A percentile compares a stretch with the other conserved stretches of the same genome.
Evolutionary conservation across 2,888 invertebrate species (phyloP).

Genomic region (Biston betularia): DNA sequence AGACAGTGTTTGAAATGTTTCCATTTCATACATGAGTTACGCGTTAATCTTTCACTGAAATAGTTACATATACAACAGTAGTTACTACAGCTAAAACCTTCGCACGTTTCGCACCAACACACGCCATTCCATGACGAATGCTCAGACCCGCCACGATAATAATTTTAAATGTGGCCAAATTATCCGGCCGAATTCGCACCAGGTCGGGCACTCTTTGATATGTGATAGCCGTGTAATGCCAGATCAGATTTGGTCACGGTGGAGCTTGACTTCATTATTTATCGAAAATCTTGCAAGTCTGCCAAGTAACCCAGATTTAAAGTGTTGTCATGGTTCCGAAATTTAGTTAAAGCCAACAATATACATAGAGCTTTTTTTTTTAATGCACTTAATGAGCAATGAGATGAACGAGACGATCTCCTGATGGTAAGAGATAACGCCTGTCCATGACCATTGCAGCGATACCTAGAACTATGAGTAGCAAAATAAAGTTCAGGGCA

Average conservation of each 20-base stretch:
- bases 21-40: too few species aligned
- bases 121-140: slow-evolving; percentile 51
- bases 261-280: slow-evolving; percentile 33
- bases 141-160: slow-evolving; percentile 52
- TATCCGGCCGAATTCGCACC: slow-evolving; percentile 65
- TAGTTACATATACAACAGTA: background rate
- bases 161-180: slow-evolving; percentile 75
- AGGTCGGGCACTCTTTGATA: slow-evolving; percentile 64
- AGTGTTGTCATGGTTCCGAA: background rate
- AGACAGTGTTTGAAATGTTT: too few species aligned
- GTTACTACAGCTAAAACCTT: background rate
- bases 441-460: too few species aligned
- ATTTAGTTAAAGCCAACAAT: background rate
- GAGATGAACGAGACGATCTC: too few species aligned
- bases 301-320: slow-evolving; percentile 26
- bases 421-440: too few species aligned
- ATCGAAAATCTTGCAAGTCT: slow-evolving; percentile 23
- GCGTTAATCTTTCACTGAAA: too few species aligned
- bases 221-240: slow-evolving; percentile 64
- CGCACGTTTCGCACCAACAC: background rate
- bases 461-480: too few species aligned
- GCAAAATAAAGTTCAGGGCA: too few species aligned
- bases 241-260: slow-evolving; percentile 39
- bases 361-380: too few species aligned
- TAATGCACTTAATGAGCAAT: too few species aligned